Conservation (phyloP, 2,888 invertebrate genomes). For the Lasioglossum pauxillum region DNA sequence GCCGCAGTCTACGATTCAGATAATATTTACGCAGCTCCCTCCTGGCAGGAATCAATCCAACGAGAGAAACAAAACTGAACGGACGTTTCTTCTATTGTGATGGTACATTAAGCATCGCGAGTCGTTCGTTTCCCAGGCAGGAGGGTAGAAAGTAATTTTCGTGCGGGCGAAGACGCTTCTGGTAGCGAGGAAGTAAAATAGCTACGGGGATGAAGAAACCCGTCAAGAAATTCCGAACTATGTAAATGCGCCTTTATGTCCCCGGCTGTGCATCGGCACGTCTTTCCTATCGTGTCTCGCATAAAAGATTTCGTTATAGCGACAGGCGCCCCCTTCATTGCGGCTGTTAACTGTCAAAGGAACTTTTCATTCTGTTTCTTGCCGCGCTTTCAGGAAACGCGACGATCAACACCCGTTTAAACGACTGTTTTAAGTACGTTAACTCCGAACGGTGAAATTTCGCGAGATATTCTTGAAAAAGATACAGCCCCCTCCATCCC, state of each 20-base stretch:
- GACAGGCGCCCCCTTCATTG: slow-evolving; percentile 34
- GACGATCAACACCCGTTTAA: background rate
- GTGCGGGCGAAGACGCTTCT: slow-evolving; percentile 19
- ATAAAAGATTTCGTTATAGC: slow-evolving; percentile 40
- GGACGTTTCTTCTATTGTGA: background rate
- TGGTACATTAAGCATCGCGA: background rate
- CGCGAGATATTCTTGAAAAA: background rate
- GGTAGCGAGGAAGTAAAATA: slow-evolving; percentile 25
- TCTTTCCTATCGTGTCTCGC: slow-evolving; percentile 7
- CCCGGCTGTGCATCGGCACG: slow-evolving; percentile 16
- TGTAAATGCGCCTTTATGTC: slow-evolving; percentile 39
- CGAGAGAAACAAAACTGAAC: background rate
- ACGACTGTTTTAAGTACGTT: slow-evolving; percentile 24
- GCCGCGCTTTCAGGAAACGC: background rate
- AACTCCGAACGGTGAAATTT: background rate
- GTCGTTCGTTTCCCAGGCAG: slow-evolving; percentile 4
- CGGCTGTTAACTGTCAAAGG: slow-evolving; percentile 26
- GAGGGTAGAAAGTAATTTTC: slow-evolving; percentile 55
- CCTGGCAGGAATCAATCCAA: background rate
- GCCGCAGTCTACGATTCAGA: background rate
- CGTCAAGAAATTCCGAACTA: slow-evolving; percentile 21
- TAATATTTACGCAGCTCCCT: background rate
- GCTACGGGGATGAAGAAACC: background rate
- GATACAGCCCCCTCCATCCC: background rate
- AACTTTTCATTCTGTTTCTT: slow-evolving; percentile 40